These are phyloP conservation scores for Drosophila paranaensis DNA, from an alignment of 2,888 invertebrate species.

Conservation along the genomic window DNA sequence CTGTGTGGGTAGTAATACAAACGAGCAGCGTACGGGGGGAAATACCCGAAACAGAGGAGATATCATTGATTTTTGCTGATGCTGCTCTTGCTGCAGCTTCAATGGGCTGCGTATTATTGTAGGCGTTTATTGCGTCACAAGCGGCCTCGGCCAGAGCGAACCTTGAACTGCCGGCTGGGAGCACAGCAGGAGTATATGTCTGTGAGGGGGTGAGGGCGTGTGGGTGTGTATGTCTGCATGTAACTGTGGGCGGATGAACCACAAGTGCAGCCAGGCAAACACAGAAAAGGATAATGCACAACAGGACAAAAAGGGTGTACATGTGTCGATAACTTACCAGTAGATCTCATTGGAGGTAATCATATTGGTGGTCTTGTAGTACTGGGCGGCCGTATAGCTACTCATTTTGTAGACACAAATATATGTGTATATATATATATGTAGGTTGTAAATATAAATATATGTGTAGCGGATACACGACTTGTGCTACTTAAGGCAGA, in stretches of 20 bases:
- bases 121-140: slow-evolving; percentile 57
- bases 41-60: slow-evolving; percentile 26
- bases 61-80: slow-evolving; percentile 51
- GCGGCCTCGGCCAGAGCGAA: slow-evolving; percentile 50
- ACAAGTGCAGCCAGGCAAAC: slow-evolving; percentile 42
- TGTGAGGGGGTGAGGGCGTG: neutral
- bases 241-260: slow-evolving; percentile 40
- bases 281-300: slow-evolving; percentile 14
- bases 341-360: slow-evolving; percentile 83
- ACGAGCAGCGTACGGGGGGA: neutral
- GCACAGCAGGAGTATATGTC: neutral
- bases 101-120: slow-evolving; percentile 38
- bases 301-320: slow-evolving; percentile 19
- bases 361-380: slow-evolving; percentile 81
- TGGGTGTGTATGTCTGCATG: neutral
- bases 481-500: slow-evolving; percentile 67
- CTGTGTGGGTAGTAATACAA: slow-evolving; percentile 22
- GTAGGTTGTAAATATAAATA: slow-evolving; percentile 27
- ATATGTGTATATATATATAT: slow-evolving; percentile 19
- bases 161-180: slow-evolving; percentile 56
- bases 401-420: slow-evolving; percentile 59
- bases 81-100: slow-evolving; percentile 42
- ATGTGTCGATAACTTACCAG: slow-evolving; percentile 71
- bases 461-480: slow-evolving; percentile 26
- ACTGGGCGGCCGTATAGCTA: slow-evolving; percentile 75